These are phyloP conservation scores for Drosophila nannoptera DNA, from an alignment of 1,140 invertebrate genomes.

Conservation along the genomic window DNA sequence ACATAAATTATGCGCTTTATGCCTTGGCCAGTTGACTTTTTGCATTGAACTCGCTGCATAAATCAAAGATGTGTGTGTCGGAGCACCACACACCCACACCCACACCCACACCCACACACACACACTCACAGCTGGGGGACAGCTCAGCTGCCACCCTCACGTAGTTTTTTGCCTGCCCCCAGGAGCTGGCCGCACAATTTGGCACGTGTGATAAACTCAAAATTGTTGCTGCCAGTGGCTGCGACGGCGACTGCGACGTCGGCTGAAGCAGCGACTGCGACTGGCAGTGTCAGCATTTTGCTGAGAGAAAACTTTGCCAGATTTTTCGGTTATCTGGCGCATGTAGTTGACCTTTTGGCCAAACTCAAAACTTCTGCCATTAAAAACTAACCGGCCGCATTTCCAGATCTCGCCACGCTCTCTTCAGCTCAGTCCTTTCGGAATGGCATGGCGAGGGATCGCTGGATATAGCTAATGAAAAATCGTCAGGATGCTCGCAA, in stretches of 20 bases:
- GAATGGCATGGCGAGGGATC: neutral
- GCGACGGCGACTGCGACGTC: constrained; percentile 31
- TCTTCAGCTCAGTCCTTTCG: neutral
- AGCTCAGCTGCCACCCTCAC: constrained; percentile 53
- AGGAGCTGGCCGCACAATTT: constrained; percentile 69
- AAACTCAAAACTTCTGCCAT: constrained; percentile 45
- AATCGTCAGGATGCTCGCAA: too few relatives aligned
- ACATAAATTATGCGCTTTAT: constrained; percentile 74
- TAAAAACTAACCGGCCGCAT: constrained; percentile 69
- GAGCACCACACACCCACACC: constrained; percentile 13
- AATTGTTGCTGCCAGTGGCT: constrained; percentile 68
- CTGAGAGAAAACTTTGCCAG: constrained; percentile 40
- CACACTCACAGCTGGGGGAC: constrained; percentile 6
- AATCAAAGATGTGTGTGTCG: constrained; percentile 63
- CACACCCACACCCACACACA: neutral
- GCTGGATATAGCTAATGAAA: neutral
- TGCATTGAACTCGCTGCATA: constrained; percentile 71
- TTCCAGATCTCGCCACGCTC: constrained; percentile 18
- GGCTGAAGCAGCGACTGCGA: constrained; percentile 28
- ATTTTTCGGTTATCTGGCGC: constrained; percentile 67
- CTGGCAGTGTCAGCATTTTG: constrained; percentile 30
- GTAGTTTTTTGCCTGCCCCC: constrained; percentile 60
- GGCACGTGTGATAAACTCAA: constrained; percentile 76
- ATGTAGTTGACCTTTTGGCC: constrained; percentile 68
- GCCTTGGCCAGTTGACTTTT: constrained; percentile 68